Conservation (phyloP, 2,888 invertebrate genomes). For the Agrilus mali region DNA sequence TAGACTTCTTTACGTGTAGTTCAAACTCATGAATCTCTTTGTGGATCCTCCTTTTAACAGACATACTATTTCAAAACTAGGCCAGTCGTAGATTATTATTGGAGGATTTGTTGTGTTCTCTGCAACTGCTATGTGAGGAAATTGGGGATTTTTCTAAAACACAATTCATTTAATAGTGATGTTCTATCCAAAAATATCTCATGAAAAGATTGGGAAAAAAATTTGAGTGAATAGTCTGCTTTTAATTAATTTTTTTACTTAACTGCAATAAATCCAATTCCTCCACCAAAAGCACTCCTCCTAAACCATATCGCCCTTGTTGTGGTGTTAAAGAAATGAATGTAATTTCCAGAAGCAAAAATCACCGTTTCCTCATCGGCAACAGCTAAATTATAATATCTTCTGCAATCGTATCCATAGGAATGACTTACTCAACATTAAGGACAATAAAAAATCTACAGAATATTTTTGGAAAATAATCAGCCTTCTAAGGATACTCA, state of each 20-base stretch:
- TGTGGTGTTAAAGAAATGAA: constrained; percentile 62
- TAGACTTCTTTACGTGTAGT: constrained; percentile 46
- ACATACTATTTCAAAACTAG: constrained; percentile 59
- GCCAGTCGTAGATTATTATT: constrained; percentile 76
- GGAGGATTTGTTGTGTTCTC: constrained; percentile 59
- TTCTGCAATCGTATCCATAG: constrained; percentile 75
- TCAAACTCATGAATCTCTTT: constrained; percentile 56
- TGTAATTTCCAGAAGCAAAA: constrained; percentile 70
- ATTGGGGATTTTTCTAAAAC: constrained; percentile 45
- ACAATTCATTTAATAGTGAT: background rate
- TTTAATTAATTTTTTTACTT: background rate
- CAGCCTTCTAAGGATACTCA: constrained; percentile 47
- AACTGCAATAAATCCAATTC: constrained; percentile 70
- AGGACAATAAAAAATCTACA: constrained; percentile 6
- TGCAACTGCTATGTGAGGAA: constrained; percentile 66
- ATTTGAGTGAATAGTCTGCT: background rate
- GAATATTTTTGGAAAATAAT: background rate
- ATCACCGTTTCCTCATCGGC: constrained; percentile 61
- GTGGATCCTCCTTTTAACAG: constrained; percentile 68
- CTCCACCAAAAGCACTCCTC: constrained; percentile 62
- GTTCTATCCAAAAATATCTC: too few species aligned
- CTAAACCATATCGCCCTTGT: constrained; percentile 55
- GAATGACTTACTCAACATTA: constrained; percentile 48
- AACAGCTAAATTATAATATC: constrained; percentile 66
- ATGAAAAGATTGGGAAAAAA: background rate